These are phyloP conservation scores for Uria aalge DNA, from an alignment of 2,113 vertebrate species.

Conservation along the genomic window DNA sequence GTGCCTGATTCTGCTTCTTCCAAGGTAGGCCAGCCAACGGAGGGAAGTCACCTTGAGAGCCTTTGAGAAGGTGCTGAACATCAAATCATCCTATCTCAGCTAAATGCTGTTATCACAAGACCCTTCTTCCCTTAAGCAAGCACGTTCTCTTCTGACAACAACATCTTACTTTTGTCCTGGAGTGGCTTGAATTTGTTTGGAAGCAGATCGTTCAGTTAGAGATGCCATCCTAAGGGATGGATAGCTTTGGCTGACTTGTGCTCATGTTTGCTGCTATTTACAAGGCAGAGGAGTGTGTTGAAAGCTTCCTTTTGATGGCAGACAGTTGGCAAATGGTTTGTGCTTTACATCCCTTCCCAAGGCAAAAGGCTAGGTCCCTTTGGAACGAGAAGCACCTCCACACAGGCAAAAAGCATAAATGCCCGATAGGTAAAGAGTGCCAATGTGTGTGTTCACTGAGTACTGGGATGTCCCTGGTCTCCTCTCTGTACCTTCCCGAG, in stretches of 20 bases:
- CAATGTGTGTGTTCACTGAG: not conserved
- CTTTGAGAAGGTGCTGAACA: not conserved
- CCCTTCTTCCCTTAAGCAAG: not conserved
- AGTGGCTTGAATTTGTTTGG: not conserved
- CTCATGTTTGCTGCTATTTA: not conserved
- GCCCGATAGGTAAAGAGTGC: not conserved
- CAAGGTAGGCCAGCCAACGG: not conserved
- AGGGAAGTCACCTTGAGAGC: not conserved
- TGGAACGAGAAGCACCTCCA: not conserved
- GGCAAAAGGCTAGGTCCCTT: not conserved
- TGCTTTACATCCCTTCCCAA: not conserved
- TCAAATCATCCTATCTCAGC: too few relatives aligned
- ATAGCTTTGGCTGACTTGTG: not conserved
- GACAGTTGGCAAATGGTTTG: not conserved
- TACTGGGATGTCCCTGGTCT: not conserved
- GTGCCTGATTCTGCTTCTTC: not conserved
- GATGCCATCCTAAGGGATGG: not conserved
- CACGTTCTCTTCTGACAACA: not conserved
- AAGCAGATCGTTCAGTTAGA: not conserved
- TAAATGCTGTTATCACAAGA: not conserved
- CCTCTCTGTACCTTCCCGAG: not conserved
- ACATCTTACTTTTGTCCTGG: not conserved
- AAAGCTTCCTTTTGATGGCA: not conserved
- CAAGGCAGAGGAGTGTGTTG: too few relatives aligned
- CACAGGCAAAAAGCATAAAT: not conserved